Evolutionary conservation across 2,888 invertebrate genomes (phyloP).

Genomic region (Eueremaeus valkanovi): DNA sequence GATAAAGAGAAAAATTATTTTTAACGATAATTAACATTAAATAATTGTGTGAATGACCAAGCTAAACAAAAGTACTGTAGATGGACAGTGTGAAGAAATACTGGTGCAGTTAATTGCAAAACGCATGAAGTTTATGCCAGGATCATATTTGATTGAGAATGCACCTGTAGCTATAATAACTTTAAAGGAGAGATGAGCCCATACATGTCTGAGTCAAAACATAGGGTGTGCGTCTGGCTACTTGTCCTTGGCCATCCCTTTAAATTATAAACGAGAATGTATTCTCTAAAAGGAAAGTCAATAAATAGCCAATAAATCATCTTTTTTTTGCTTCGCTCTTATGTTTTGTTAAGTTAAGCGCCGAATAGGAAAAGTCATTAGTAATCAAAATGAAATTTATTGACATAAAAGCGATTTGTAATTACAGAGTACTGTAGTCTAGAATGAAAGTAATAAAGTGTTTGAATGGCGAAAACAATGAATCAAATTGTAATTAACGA

Average conservation of each 20-base stretch:
- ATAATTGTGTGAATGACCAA: too few species aligned
- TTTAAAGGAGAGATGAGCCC: too few species aligned
- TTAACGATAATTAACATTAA: not conserved
- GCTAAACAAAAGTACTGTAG: not conserved
- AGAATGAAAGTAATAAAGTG: not conserved
- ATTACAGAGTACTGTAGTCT: not conserved
- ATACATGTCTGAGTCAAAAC: too few species aligned
- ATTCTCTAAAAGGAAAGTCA: not conserved
- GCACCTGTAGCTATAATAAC: too few species aligned
- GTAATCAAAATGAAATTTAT: not conserved
- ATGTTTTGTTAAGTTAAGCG: not conserved
- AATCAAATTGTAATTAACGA: conserved; percentile 11
- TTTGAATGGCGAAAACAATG: conserved; percentile 6
- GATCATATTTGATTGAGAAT: too few species aligned
- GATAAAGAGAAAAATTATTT: not conserved
- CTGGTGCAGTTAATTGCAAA: too few species aligned
- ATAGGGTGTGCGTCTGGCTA: too few species aligned
- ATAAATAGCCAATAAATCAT: conserved; percentile 16
- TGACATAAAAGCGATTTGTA: not conserved
- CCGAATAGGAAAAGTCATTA: conserved; percentile 11
- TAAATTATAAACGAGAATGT: conserved; percentile 1
- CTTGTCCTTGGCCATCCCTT: too few species aligned
- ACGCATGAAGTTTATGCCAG: too few species aligned
- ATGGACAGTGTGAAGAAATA: not conserved
- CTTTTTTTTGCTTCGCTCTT: not conserved